Percentiles rank a stretch among this genome's conserved stretches.
These are phyloP conservation scores for Camelus dromedarius DNA, from an alignment of 2,113 vertebrate species.

Conservation along the genomic window DNA sequence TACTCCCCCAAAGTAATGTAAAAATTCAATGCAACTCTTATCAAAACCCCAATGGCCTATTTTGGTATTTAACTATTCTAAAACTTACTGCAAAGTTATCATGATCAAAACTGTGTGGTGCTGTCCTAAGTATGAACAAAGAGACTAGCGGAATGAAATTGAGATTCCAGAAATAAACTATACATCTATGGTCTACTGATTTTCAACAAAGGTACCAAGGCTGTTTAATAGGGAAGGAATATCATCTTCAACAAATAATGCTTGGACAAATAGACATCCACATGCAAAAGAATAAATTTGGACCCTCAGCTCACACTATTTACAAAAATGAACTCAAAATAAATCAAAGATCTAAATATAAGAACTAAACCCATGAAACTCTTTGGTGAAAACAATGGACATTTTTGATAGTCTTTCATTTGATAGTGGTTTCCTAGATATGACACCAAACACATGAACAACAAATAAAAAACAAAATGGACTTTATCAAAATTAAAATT, in stretches of 20 bases:
- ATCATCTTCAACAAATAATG: background rate
- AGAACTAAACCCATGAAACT: background rate
- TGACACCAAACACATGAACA: background rate
- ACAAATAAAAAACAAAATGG: background rate
- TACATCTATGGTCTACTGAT: background rate
- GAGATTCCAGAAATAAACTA: background rate
- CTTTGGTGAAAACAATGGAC: background rate
- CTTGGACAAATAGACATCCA: background rate
- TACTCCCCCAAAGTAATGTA: background rate
- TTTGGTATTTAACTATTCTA: background rate
- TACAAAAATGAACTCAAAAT: background rate
- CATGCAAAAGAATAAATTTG: background rate
- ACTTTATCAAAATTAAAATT: background rate
- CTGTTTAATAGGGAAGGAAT: background rate
- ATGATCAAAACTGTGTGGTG: background rate
- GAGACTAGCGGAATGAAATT: background rate
- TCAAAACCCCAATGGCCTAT: background rate
- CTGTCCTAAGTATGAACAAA: background rate
- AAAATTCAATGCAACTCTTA: background rate
- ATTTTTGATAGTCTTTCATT: background rate
- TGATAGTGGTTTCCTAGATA: background rate
- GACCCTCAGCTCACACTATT: background rate
- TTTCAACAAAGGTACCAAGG: background rate
- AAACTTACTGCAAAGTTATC: background rate
- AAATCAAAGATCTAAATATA: background rate